A percentile compares a stretch with the other conserved stretches of the same genome.
phyloP scores from a whole-genome alignment of 2,888 invertebrate species.

The Frankliniella intonsa region DNA sequence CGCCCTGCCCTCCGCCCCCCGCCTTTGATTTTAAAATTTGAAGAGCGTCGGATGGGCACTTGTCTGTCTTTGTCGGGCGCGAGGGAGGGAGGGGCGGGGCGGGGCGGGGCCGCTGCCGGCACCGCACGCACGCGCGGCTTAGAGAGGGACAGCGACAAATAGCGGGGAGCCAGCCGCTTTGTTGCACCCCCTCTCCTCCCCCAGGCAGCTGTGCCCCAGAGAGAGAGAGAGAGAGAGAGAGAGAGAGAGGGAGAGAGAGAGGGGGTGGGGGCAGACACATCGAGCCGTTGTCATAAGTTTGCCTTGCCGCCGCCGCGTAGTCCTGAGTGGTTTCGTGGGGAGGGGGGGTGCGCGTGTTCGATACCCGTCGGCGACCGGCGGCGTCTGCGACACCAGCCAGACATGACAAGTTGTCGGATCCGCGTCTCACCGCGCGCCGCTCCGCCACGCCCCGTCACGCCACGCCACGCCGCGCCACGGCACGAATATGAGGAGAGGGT shows the following conservation, averaged over 20 bases:
- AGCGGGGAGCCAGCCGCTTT: not conserved
- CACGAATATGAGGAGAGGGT: not conserved
- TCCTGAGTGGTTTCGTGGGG: not conserved
- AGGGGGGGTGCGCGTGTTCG: not conserved
- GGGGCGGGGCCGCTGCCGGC: not conserved
- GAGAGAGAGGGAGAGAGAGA: not conserved
- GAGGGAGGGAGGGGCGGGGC: not conserved
- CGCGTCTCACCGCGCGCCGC: not conserved
- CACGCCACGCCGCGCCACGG: not conserved
- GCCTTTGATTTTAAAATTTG: too few species aligned
- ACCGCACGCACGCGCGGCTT: not conserved
- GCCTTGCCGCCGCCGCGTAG: not conserved
- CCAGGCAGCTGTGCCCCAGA: not conserved
- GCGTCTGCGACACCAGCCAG: not conserved
- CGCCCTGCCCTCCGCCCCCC: not conserved
- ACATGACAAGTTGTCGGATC: not conserved
- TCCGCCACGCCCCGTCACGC: not conserved
- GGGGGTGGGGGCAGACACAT: not conserved
- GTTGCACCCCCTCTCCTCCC: not conserved
- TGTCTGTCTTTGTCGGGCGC: not conserved
- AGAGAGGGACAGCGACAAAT: slow-evolving; percentile 18
- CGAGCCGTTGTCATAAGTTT: slow-evolving; percentile 5
- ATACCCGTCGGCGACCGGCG: not conserved
- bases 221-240: not conserved
- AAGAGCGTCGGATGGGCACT: not conserved